Conservation (phyloP, 2,888 invertebrate species). For the Pseudococcus longispinus region DNA sequence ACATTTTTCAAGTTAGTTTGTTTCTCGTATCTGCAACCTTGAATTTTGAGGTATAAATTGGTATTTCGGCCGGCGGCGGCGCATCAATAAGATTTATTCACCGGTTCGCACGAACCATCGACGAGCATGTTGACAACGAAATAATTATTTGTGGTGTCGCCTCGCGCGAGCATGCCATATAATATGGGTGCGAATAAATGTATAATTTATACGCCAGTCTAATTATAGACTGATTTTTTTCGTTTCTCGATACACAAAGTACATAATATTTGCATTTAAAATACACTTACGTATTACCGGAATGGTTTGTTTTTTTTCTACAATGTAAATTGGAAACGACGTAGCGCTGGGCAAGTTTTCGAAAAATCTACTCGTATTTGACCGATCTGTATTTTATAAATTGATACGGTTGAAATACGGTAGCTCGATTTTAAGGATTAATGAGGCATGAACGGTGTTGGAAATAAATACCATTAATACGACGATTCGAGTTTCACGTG, state of each 20-base stretch:
- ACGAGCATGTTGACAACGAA: conserved; percentile 1
- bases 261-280: background rate
- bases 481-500: background rate
- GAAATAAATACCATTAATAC: background rate
- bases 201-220: background rate
- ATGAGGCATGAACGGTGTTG: background rate
- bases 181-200: background rate
- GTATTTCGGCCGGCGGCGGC: background rate
- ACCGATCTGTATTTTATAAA: background rate
- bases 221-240: background rate
- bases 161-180: background rate
- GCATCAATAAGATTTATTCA: conserved; percentile 15
- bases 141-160: background rate
- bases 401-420: background rate
- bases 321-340: background rate
- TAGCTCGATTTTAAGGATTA: background rate
- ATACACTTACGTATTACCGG: background rate
- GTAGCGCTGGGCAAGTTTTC: too few relatives aligned
- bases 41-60: background rate
- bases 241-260: background rate
- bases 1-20: background rate
- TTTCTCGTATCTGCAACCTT: background rate
- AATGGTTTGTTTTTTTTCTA: background rate
- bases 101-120: background rate
- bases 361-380: background rate